phyloP scores from a whole-genome alignment of 2,113 vertebrate species.

The Steatornis caripensis region DNA sequence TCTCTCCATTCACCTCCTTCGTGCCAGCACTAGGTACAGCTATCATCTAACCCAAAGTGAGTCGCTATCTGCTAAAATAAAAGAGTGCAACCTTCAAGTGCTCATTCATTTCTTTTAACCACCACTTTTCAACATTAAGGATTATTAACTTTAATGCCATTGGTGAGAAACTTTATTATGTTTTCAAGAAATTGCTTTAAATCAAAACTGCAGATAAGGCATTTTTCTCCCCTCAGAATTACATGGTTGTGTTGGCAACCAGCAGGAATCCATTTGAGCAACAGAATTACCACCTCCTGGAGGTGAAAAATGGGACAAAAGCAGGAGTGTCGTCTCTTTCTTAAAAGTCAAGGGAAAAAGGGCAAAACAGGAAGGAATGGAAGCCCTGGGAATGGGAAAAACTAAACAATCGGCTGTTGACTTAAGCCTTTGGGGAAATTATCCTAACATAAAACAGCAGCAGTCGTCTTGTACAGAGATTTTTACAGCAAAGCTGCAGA shows the following conservation, averaged over 20 bases:
- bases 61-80: constrained; percentile 37
- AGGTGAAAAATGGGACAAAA: constrained; percentile 70
- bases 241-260: constrained; percentile 66
- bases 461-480: not conserved
- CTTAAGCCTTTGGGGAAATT: not conserved
- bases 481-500: not conserved
- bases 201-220: constrained; percentile 62
- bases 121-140: constrained; percentile 66
- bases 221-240: constrained; percentile 61
- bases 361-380: constrained; percentile 34
- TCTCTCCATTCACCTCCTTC: not conserved
- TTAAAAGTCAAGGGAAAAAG: constrained; percentile 58
- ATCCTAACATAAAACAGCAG: not conserved
- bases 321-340: constrained; percentile 24
- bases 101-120: constrained; percentile 56
- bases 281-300: constrained; percentile 70
- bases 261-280: constrained; percentile 68
- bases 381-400: not conserved
- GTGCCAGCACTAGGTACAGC: not conserved
- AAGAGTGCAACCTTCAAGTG: constrained; percentile 42
- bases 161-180: constrained; percentile 58
- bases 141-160: constrained; percentile 63
- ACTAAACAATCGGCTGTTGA: not conserved
- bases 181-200: constrained; percentile 64
- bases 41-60: constrained; percentile 10